Evolutionary conservation across 2,113 vertebrate genomes (phyloP).

Genomic region (Hemicordylus capensis): DNA sequence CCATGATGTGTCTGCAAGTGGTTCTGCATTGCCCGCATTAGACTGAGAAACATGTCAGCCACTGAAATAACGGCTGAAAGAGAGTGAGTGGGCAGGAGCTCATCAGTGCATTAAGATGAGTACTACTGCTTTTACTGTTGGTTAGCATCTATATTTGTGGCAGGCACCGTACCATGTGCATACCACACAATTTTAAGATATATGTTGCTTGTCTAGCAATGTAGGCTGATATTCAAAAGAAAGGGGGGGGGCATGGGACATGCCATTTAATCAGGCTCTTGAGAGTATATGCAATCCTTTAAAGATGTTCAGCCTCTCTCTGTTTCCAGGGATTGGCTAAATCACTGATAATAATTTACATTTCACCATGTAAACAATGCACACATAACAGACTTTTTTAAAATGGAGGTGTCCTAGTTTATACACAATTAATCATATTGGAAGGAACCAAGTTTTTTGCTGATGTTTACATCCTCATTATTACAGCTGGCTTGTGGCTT

Average conservation of each 20-base stretch:
- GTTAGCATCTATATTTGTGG: background rate
- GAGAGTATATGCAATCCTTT: background rate
- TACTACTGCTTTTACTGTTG: background rate
- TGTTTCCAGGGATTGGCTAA: background rate
- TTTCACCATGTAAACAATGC: background rate
- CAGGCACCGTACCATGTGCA: background rate
- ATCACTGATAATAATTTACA: background rate
- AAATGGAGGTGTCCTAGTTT: background rate
- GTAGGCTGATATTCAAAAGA: background rate
- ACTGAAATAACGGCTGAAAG: background rate
- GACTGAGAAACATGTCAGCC: background rate
- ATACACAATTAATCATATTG: background rate
- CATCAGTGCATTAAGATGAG: background rate
- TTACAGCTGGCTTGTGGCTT: background rate
- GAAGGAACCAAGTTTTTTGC: background rate
- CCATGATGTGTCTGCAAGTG: too few relatives aligned
- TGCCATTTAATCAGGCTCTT: background rate
- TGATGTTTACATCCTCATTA: background rate
- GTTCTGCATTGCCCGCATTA: too few relatives aligned
- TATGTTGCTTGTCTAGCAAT: background rate
- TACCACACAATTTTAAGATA: background rate
- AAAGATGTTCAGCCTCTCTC: background rate
- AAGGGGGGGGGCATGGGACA: too few relatives aligned
- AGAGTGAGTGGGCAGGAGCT: background rate
- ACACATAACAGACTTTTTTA: background rate